phyloP scores from a whole-genome alignment of 2,113 vertebrate genomes.

The Crotophaga sulcirostris region DNA sequence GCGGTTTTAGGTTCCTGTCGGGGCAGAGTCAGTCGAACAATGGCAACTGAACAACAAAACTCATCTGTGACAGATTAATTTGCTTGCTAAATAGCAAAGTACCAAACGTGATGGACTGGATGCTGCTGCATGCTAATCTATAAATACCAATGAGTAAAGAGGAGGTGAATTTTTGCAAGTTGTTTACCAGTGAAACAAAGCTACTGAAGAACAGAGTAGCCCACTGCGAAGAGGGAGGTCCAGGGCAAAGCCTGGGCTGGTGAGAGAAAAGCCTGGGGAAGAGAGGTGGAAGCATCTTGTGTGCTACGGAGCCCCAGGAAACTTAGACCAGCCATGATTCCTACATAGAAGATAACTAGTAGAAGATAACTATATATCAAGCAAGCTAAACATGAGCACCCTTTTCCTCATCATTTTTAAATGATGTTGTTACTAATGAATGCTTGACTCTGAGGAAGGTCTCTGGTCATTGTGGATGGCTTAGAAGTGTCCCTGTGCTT shows the following conservation, averaged over 20 bases:
- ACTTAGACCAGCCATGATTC: not conserved
- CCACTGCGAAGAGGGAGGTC: not conserved
- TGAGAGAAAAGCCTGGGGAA: not conserved
- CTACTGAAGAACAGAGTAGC: not conserved
- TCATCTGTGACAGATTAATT: not conserved
- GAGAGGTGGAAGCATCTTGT: not conserved
- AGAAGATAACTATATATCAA: not conserved
- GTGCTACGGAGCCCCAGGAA: not conserved
- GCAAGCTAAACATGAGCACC: not conserved
- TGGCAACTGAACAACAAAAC: not conserved
- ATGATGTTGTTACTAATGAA: not conserved
- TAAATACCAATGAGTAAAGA: slow-evolving; percentile 28
- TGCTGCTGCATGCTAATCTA: not conserved
- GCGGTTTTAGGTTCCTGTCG: not conserved
- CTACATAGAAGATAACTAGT: not conserved
- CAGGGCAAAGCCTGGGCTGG: not conserved
- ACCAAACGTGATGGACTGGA: not conserved
- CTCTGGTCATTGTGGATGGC: not conserved
- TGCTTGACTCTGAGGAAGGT: not conserved
- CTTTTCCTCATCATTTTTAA: not conserved
- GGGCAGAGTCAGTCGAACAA: not conserved
- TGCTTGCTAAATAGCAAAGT: slow-evolving; percentile 29
- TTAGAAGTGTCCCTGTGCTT: not conserved
- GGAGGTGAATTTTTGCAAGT: slow-evolving; percentile 5
- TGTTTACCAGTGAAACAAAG: not conserved